Base-by-base conservation (phyloP, 2,888 invertebrate genomes). In the Erebia ligea region DNA sequence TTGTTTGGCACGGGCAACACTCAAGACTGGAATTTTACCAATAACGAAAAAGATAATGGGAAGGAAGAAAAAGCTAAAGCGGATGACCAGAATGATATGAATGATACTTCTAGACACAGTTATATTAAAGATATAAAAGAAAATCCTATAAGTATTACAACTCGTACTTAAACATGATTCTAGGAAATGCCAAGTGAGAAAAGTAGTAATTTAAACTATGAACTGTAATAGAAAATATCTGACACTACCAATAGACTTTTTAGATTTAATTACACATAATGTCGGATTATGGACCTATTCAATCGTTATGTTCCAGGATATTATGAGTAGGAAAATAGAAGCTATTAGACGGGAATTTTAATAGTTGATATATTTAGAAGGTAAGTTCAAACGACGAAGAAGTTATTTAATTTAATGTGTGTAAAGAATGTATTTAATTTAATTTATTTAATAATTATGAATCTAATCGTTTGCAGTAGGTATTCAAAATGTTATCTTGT, bases 1-100 rank as follows among this genome's bases (percentile, higher is more conserved):
- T 73, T 96, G 34, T 95, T 97, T 70, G 97, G 97, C 42, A 95
- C 95, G 0, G 96, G 95, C 0, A 94, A 95, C 65, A 95, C 95
- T 65, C 97, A 97, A 81, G 84, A 94, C 1, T 97, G 97, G 96
- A 97, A 97, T 81, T 94, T 91, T 77, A 72, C 80, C 25, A 81
- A 80, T 13, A 82, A 85, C 5, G 82, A 83, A 4, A 79, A 79
- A 13, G 68, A 71, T 19, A 77, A 76, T 19, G 67, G 70, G 42
- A 73, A 76, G 61, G 74, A 75, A n/a, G 74, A 76, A 42, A 79
- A 78, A 62, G 64, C 70, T n/a, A 79, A 77, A 65, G 73, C 71
- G 62, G 71, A 72, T 65, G 76, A 78, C 69, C 68, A 74, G 19
- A 81, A 79, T 68, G 79, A 79, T 42, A 75, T 78, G 76, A 79